Evolutionary conservation across 2,888 invertebrate species (phyloP), one percentile per base, ranked within the genome.

Genomic region (Blastobasis lacticolella): DNA sequence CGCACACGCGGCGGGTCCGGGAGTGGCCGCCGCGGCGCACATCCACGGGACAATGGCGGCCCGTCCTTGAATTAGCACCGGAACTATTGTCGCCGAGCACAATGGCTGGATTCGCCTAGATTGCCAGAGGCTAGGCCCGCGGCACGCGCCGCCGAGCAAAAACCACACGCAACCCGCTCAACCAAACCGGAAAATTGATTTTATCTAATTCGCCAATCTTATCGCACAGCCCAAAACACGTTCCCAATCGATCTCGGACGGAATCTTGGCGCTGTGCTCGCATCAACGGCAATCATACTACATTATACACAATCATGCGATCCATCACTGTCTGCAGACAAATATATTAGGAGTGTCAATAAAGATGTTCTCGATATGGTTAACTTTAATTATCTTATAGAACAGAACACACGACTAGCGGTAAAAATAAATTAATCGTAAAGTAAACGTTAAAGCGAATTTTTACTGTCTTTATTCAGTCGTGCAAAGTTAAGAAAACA

Each of bases 31-130:
- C 50, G 57, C 64, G 66, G 61, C 67, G 64, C 63, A 60, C 63
- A 64, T 67, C 60, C 58, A 59, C 65, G 64, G 73, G 67, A 83
- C 83, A 86, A 85, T 81, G 67, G 77, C 59, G 59, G 57, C 52
- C 61, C 70, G 83, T 78, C 86, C 86, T 85, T 85, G 86, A 84
- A 84, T 84, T 78, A 83, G 66, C 79, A 77, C 79, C 79, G 81
- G 79, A 81, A 76, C 78, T 73, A 79, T 81, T 84, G 81, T 81
- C 81, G 71, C 72, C 66, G 75, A 62, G 64, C 76, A 85, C 82
- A 85, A 85, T 83, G 63, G 77, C 69, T 78, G 78, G 75, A 78
- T 80, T 78, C 77, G 75, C 72, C 78, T 78, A 78, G 75, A 78
- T 73, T 71, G 74, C 68, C 68, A 66, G 60, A 65, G 58, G 65